Conservation (phyloP, 2,113 vertebrate species). For the Rynchops niger region DNA sequence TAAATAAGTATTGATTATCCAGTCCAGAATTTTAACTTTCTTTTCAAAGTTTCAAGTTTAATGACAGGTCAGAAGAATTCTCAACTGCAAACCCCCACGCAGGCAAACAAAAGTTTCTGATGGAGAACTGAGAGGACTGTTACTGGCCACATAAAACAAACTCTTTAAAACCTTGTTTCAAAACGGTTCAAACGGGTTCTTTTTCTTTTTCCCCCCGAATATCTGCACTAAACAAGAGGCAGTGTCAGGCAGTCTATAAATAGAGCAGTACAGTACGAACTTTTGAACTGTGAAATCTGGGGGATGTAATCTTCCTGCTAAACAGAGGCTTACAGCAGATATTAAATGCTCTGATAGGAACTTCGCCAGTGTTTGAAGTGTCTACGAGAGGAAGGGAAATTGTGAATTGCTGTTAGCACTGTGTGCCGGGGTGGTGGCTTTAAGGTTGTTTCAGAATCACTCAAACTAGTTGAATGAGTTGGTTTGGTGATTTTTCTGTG, state of each 20-base stretch:
- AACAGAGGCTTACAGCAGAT: conserved; percentile 67
- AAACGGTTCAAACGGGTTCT: background rate
- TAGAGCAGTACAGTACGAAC: conserved; percentile 66
- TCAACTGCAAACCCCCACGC: background rate
- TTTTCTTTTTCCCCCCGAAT: background rate
- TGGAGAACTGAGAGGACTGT: background rate
- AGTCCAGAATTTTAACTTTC: background rate
- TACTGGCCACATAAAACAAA: background rate
- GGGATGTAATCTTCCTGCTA: conserved; percentile 71
- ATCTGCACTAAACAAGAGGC: conserved; percentile 37
- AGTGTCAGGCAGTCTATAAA: conserved; percentile 49
- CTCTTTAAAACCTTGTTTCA: background rate
- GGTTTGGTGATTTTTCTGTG: background rate
- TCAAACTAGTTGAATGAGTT: background rate
- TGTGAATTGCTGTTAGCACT: background rate
- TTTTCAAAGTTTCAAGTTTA: background rate
- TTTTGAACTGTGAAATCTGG: conserved; percentile 71
- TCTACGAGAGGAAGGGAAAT: conserved; percentile 17
- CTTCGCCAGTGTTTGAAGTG: background rate
- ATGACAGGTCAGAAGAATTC: background rate
- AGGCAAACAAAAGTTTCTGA: background rate
- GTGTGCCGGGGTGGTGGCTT: accelerated
- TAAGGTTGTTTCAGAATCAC: background rate
- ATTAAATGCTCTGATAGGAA: conserved; percentile 58
- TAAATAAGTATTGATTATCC: background rate